Evolutionary conservation across 2,888 invertebrate genomes (phyloP), one percentile per base, ranked within the genome.

Genomic region (Thereva nobilitata): DNA sequence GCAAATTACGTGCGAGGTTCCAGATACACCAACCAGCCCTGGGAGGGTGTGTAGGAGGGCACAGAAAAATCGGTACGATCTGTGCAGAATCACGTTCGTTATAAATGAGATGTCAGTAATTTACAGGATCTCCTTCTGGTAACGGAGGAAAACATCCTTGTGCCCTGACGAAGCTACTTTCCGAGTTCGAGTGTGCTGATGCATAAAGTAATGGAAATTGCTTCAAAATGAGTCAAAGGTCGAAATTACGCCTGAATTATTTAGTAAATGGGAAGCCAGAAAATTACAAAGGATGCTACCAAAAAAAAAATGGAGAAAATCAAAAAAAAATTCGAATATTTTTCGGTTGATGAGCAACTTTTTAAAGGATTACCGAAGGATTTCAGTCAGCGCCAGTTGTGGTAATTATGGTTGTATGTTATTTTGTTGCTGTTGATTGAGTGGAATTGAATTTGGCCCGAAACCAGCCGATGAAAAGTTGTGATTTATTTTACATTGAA

Each of bases 11-110:
- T 59, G 34, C 47, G 57, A 47, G 38, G 47, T 10, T 23, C 23
- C 23, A 23, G 23, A 23, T 23, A 23, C 23, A 23, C 23, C 23
- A 23, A 2, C 23, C 23, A 2, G 23, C 1, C 1, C 2, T 1
- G 23, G 1, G 23, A 2, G 23, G 23, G 23, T 23, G 23, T 23
- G 23, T 2, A 23, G 23, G 23, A 59, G 41, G 47, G 12, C 47
- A 47, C 57, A 59, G 35, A 5, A 35, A 50, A 59, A 59, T 59
- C 57, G 57, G 45, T 59, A 47, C 57, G 57, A 59, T 59, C 57
- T 59, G 57, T 59, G 57, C 57, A 59, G 47, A 59, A 47, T 59
- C 57, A 59, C 57, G 57, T 59, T 59, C 57, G 57, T 59, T 59
- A 59, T 59, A 59, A 59, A 59, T 59, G 57, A 59, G 57, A 59